A percentile compares a stretch with the other conserved stretches of the same genome.
Conservation (phyloP, 2,888 invertebrate species). For the Cheilosia urbana region DNA sequence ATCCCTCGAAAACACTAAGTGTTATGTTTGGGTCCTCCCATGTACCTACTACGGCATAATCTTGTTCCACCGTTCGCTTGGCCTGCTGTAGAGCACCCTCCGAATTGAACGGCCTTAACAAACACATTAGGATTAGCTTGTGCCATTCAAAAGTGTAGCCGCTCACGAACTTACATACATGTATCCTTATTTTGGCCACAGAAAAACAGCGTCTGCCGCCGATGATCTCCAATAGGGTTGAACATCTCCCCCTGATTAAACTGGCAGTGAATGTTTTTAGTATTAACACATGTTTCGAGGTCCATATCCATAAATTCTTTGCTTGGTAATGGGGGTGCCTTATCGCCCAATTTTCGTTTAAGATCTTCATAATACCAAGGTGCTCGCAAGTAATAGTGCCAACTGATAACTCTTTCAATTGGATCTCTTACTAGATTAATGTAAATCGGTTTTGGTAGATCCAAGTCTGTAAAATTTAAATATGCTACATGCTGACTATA, state of each 20-base stretch:
- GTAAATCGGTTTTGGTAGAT: constrained; percentile 92
- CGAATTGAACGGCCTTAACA: constrained; percentile 92
- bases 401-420: constrained; percentile 94
- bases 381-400: constrained; percentile 95
- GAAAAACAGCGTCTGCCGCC: constrained; percentile 94
- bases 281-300: constrained; percentile 93
- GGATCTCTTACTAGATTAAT: constrained; percentile 95
- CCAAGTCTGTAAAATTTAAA: constrained; percentile 92
- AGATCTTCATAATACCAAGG: constrained; percentile 92
- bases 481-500: constrained; percentile 95
- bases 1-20: constrained; percentile 91
- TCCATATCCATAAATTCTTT: constrained; percentile 92
- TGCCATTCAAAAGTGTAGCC: neutral
- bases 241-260: constrained; percentile 91
- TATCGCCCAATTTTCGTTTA: constrained; percentile 86
- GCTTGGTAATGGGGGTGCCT: constrained; percentile 78
- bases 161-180: constrained; percentile 88
- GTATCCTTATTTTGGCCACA: constrained; percentile 92
- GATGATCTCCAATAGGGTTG: constrained; percentile 93
- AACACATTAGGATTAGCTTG: constrained; percentile 1
- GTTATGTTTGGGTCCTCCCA: constrained; percentile 94
- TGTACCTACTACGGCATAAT: constrained; percentile 95
- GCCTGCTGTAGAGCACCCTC: constrained; percentile 91
- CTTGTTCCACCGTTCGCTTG: constrained; percentile 92
- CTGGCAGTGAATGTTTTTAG: constrained; percentile 91